Evolutionary conservation across 53 echinoderm and acorn worm genomes (phyloP).

Genomic region (Antedon mediterranea): DNA sequence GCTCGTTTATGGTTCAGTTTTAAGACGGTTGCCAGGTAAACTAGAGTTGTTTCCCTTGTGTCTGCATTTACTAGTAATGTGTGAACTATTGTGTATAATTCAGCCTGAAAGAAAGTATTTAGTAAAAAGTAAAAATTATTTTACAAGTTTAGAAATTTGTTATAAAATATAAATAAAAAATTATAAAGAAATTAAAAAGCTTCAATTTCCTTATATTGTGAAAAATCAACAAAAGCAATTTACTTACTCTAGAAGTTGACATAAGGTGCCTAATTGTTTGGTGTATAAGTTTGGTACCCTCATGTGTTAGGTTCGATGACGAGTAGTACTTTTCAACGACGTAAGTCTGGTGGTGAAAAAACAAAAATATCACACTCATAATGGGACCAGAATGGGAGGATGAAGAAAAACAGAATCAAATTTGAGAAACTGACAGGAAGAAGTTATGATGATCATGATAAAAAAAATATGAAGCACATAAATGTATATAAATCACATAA

Average conservation of each 20-base stretch:
- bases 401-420: too few species aligned
- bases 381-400: too few species aligned
- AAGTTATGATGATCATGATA: too few species aligned
- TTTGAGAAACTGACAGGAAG: too few species aligned
- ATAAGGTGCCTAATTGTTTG: slow-evolving; percentile 60
- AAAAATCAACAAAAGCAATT: background rate
- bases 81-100: slow-evolving; percentile 70
- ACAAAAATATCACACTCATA: too few species aligned
- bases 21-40: slow-evolving; percentile 41
- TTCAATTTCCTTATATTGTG: too few species aligned
- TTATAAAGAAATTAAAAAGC: too few species aligned
- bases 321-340: slow-evolving; percentile 87
- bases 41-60: slow-evolving; percentile 59
- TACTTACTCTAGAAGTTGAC: slow-evolving; percentile 57
- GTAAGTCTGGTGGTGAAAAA: too few species aligned
- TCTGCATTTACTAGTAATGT: slow-evolving; percentile 73
- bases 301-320: slow-evolving; percentile 42
- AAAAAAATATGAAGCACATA: too few species aligned
- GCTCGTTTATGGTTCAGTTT: slow-evolving; percentile 75
- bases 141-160: too few species aligned
- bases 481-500: too few species aligned
- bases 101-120: slow-evolving; percentile 36
- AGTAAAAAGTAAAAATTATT: background rate
- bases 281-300: slow-evolving; percentile 41
- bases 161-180: too few species aligned